Base-by-base conservation (phyloP, 2,113 vertebrate species). In the Peucedramus taeniatus region DNA sequence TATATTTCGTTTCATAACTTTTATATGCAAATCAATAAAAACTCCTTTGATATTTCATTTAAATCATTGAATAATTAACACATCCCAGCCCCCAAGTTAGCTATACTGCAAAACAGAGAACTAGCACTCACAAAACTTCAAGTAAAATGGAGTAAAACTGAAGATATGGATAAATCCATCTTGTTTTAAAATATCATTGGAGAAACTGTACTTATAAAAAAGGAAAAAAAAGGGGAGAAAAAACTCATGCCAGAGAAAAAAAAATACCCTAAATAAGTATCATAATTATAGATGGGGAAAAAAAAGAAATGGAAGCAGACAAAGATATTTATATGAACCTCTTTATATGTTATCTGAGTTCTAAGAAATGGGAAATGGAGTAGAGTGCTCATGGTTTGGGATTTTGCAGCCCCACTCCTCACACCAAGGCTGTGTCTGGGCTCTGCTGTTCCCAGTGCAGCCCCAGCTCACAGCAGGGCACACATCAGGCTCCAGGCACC, bases 1-100 rank as follows among this genome's bases (percentile, higher is more conserved):
- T 94, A 83, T 93, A 96, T 65, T 84, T 54, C 31, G 64, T 93
- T 97, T 96, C 80, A 89, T 93, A 97, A 96, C 89, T 97, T 98
- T 97, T 95, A 96, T 94, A 95, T 96, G 96, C 95, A 97, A 97
- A 97, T 97, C 94, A 94, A 96, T 96, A 96, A 96, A 96, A 96
- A 94, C 45, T 82, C 83, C 94, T 96, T 95, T 90, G 93, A 93
- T 93, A 91, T 95, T 89, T 96, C 80, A 92, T 94, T 97, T 97
- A 97, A 97, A 97, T 97, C 93, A 92, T 60, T 90, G 96, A 97
- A 96, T 97, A 95, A 97, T 95, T 96, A 96, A 96, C 87, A 75
- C 53, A 77, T 65, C 72, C n/a, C 60, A 66, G 22, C 30, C 56
- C 54, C 54, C 59, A 90, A 37, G 31, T 68, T 56, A 37, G 37